Percentiles rank a stretch among this genome's conserved stretches.
phyloP scores from a whole-genome alignment of 2,797 vertebrate species.

The Oreonectes daqikongensis region DNA sequence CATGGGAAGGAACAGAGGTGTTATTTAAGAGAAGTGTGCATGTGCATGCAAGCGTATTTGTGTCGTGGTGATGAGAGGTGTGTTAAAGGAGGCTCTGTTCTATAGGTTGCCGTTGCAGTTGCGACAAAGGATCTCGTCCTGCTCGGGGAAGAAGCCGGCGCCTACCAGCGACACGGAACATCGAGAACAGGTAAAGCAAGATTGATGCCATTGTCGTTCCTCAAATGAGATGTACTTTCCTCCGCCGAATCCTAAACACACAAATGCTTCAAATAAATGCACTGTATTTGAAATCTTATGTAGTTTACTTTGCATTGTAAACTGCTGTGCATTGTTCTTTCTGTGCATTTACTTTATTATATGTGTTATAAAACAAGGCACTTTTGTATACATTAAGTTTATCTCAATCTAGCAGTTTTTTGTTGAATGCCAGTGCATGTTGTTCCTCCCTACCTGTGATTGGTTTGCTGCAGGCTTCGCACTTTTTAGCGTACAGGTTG shows the following conservation, averaged over 20 bases:
- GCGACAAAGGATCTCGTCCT: conserved; percentile 92
- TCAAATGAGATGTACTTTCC: conserved; percentile 99
- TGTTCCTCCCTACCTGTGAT: conserved; percentile 83
- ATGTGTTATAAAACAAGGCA: too few relatives aligned
- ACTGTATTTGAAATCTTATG: background rate
- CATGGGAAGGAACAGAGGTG: conserved; percentile 16
- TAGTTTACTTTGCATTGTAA: too few relatives aligned
- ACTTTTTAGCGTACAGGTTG: conserved; percentile 98
- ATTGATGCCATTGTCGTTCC: conserved; percentile 97
- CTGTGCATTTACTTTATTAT: too few relatives aligned
- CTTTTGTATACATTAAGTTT: too few relatives aligned
- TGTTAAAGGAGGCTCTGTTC: conserved; percentile 38
- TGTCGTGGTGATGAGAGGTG: conserved; percentile 51
- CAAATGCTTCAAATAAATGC: background rate
- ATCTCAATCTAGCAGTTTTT: too few relatives aligned
- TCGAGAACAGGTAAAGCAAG: conserved; percentile 95
- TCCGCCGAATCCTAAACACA: conserved; percentile 87
- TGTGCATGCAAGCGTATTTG: conserved; percentile 21
- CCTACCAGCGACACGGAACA: conserved; percentile 95
- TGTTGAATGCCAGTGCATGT: too few relatives aligned
- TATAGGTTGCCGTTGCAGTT: conserved; percentile 91
- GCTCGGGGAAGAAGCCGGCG: conserved; percentile 93
- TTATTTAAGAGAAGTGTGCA: conserved; percentile 14
- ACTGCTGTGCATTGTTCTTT: too few relatives aligned
- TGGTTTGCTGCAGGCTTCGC: conserved; percentile 91